phyloP scores from a whole-genome alignment of 1,140 invertebrate genomes.

The Halyomorpha halys region DNA sequence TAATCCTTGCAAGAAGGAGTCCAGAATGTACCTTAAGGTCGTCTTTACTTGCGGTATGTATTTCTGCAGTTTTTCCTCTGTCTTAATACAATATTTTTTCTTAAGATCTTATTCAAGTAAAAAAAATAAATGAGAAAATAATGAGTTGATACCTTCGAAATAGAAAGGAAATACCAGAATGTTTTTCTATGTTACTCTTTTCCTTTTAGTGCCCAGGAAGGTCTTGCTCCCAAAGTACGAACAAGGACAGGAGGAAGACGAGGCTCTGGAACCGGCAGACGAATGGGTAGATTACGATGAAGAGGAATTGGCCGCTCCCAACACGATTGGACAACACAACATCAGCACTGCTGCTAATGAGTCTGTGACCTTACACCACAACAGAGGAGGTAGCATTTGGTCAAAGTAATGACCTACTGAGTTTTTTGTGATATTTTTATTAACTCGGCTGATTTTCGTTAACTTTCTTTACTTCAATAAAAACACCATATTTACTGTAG shows the following conservation, averaged over 20 bases:
- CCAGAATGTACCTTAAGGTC: constrained; percentile 80
- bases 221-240: constrained; percentile 70
- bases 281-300: constrained; percentile 39
- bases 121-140: no score
- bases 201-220: constrained; percentile 59
- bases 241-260: constrained; percentile 58
- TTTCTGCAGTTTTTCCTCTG: no score
- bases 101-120: no score
- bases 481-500: no score
- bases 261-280: constrained; percentile 41
- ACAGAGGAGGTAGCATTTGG: constrained; percentile 1
- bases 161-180: no score
- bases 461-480: no score
- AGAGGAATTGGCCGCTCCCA: constrained; percentile 30
- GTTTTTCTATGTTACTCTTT: not conserved
- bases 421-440: no score
- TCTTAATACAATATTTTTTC: no score
- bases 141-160: no score
- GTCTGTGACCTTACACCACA: not conserved
- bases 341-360: not conserved
- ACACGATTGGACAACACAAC: not conserved
- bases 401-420: no score
- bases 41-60: constrained; percentile 87
- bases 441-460: no score
- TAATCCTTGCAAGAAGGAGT: constrained; percentile 68